phyloP scores from a whole-genome alignment of 2,888 invertebrate genomes.

The Polydrusus cervinus region DNA sequence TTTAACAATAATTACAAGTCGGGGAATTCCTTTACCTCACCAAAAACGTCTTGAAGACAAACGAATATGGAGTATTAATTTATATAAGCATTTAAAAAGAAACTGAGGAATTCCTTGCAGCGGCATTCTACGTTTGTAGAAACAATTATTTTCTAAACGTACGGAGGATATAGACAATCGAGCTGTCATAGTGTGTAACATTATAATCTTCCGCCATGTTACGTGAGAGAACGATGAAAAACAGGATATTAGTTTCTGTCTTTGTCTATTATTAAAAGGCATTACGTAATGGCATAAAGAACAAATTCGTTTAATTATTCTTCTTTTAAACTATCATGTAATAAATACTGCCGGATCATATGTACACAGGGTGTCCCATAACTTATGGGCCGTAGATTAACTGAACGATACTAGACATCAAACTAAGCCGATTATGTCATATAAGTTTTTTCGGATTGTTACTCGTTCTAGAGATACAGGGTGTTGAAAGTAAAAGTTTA shows the following conservation, averaged over 20 bases:
- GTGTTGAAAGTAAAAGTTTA: no score
- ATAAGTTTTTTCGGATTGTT: no score
- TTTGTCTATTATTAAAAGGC: no score
- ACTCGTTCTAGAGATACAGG: no score
- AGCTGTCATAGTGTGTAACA: slow-evolving; percentile 44
- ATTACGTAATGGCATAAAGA: no score
- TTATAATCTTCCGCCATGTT: slow-evolving; percentile 45
- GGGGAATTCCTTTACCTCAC: slow-evolving; percentile 47
- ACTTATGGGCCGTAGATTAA: no score
- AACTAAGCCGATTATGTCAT: no score
- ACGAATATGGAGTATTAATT: slow-evolving; percentile 51
- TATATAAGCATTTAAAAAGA: slow-evolving; percentile 52
- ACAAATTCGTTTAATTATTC: no score
- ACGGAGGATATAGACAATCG: slow-evolving; percentile 47
- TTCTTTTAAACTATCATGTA: no score
- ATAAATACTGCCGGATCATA: no score
- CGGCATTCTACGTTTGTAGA: slow-evolving; percentile 50
- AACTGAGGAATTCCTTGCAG: slow-evolving; percentile 45
- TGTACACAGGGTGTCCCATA: no score
- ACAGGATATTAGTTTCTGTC: background rate
- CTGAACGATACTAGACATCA: no score
- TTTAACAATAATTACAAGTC: slow-evolving; percentile 45
- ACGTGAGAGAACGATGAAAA: slow-evolving; percentile 1
- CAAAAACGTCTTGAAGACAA: slow-evolving; percentile 40
- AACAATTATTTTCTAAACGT: slow-evolving; percentile 42